Evolutionary conservation across 2,113 vertebrate genomes (phyloP).

Genomic region (Aegithalos caudatus): DNA sequence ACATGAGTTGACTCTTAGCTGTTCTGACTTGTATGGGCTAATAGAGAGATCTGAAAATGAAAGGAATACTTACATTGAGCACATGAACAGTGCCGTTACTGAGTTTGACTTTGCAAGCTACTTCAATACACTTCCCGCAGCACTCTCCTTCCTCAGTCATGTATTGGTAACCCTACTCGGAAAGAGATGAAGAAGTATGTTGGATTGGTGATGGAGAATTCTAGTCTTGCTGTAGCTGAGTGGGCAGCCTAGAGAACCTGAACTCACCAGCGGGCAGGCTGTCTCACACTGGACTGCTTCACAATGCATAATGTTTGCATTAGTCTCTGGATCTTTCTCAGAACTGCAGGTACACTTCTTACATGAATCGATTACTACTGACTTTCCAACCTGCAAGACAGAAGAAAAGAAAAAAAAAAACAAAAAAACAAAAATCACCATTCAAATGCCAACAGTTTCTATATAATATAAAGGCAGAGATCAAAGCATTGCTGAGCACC

Average conservation of each 20-base stretch:
- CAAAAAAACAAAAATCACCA: neutral
- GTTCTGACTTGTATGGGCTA: neutral
- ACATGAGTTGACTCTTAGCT: neutral
- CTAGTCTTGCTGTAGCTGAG: neutral
- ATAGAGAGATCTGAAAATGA: neutral
- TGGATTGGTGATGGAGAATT: neutral
- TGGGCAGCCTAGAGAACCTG: neutral
- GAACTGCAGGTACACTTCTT: conserved; percentile 76
- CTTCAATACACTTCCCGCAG: conserved; percentile 80
- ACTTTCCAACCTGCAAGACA: neutral
- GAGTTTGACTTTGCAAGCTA: conserved; percentile 67
- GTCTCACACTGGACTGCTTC: conserved; percentile 56
- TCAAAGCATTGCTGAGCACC: neutral
- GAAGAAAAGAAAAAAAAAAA: neutral
- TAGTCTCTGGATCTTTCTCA: conserved; percentile 25
- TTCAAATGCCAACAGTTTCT: neutral
- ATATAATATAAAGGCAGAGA: neutral
- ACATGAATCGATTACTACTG: neutral
- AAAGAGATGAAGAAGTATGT: neutral
- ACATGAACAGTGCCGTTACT: neutral
- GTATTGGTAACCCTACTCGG: conserved; percentile 75
- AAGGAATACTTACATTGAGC: conserved; percentile 66
- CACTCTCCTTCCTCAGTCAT: conserved; percentile 59
- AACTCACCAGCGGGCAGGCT: conserved; percentile 70
- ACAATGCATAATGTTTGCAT: conserved; percentile 61